Evolutionary conservation across 2,113 vertebrate species (phyloP), one percentile per base, ranked within the genome.

Genomic region (Hyaena hyaena): DNA sequence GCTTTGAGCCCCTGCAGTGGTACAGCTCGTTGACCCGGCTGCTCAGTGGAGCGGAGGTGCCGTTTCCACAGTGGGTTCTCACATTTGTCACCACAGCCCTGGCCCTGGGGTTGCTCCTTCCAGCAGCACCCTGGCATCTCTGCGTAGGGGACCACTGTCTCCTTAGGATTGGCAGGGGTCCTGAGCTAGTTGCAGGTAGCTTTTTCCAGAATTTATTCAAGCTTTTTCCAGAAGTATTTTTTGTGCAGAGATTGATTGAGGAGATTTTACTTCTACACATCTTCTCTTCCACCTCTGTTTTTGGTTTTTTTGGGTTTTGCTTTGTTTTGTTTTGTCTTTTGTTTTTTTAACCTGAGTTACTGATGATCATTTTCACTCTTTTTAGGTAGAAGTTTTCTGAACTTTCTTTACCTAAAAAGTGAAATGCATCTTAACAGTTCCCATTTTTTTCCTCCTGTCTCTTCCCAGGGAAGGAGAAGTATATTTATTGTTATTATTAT

Each of bases 341-440:
- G 5, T 11, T 95, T n/a, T 53, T 35, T 35, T 45, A 90, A 77
- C 5, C 17, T 53, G 35, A 65, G 23, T 89, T 96, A 68, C 10
- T 82, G 9, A 26, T 31, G 58, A 39, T 79, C 21, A 15, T 87
- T 92, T 94, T 92, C 19, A 73, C 33, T 93, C 8, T 65, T 86
- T 83, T 68, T 71, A 79, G 53, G 7, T 65, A 24, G 15, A 31
- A 55, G 45, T 92, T 88, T 88, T 88, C 63, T 90, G 61, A 85
- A 88, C 7, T 73, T 93, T 79, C n/a, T 55, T 69, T 94, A 76
- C 35, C 21, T 88, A 43, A 95, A 95, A 63, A 68, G 39, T 76
- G 5, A 58, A 94, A 35, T 95, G 4, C 16, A 61, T 69, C 43
- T 76, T 92, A 92, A 0, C 71, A 73, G 17, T 88, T 73, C 55